Evolutionary conservation across 2,113 vertebrate species (phyloP).

Genomic region (Mastomys natalensis): DNA sequence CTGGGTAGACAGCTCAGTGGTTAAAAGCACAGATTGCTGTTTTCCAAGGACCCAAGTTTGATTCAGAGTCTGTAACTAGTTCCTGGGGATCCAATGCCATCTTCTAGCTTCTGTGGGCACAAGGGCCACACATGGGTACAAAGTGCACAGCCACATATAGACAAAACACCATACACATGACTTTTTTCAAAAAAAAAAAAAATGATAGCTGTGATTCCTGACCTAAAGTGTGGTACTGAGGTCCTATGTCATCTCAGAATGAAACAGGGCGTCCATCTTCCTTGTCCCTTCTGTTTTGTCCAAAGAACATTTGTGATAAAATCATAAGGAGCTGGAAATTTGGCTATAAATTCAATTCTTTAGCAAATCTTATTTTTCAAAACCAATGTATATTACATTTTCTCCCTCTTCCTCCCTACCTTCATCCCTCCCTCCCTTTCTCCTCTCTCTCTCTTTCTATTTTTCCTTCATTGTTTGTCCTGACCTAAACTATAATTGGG

Average conservation of each 20-base stretch:
- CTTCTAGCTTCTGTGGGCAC: not conserved
- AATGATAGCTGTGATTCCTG: not conserved
- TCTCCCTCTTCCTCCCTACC: not conserved
- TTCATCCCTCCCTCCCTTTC: too few relatives aligned
- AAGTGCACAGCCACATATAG: not conserved
- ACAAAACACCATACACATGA: not conserved
- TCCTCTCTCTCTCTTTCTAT: not conserved
- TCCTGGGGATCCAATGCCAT: not conserved
- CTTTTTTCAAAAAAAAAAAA: not conserved
- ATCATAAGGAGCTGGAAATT: not conserved
- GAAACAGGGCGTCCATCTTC: not conserved
- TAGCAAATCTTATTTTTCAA: slow-evolving; percentile 20
- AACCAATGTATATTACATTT: not conserved
- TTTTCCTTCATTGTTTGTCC: not conserved
- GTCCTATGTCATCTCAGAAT: not conserved
- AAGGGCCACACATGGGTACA: not conserved
- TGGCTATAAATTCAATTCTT: not conserved
- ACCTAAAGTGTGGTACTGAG: not conserved
- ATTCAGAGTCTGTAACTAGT: not conserved
- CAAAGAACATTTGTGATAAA: not conserved
- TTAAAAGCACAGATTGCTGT: not conserved
- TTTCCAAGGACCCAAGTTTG: not conserved
- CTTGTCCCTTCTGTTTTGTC: not conserved
- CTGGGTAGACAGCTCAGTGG: not conserved
- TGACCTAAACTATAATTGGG: not conserved